Conservation (phyloP, 2,113 vertebrate species). For the Litocranius walleri region DNA sequence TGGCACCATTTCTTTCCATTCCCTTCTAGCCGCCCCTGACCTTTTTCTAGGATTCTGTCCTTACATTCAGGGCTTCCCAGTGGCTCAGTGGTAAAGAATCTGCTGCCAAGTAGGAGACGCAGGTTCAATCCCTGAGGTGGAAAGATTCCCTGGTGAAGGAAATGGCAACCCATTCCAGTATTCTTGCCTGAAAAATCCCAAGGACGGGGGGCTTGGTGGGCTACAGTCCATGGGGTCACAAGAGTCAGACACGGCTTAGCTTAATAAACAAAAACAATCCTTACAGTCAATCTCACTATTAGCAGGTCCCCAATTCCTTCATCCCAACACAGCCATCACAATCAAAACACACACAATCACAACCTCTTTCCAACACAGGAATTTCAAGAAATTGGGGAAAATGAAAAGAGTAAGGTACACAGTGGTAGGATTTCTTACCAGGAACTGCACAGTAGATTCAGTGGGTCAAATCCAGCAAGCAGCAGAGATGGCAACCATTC, state of each 20-base stretch:
- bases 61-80: not conserved
- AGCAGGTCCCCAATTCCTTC: not conserved
- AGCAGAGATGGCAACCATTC: slow-evolving; percentile 91
- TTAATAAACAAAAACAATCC: not conserved
- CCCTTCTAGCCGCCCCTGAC: not conserved
- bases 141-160: not conserved
- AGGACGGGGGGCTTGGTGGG: not conserved
- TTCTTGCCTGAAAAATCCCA: not conserved
- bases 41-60: not conserved
- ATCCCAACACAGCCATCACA: not conserved
- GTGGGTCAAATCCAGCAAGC: slow-evolving; percentile 88
- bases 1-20: not conserved
- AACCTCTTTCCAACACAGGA: not conserved
- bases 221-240: not conserved
- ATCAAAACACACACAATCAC: not conserved
- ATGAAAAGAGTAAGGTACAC: not conserved
- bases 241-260: not conserved
- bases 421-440: slow-evolving; percentile 81
- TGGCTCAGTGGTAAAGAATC: not conserved
- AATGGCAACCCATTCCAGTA: not conserved
- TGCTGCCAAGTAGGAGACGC: not conserved
- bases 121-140: not conserved
- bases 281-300: not conserved
- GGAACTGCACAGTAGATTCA: slow-evolving; percentile 79
- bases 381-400: not conserved